Conservation (phyloP, 2,113 vertebrate genomes). For the Dinomys branickii region DNA sequence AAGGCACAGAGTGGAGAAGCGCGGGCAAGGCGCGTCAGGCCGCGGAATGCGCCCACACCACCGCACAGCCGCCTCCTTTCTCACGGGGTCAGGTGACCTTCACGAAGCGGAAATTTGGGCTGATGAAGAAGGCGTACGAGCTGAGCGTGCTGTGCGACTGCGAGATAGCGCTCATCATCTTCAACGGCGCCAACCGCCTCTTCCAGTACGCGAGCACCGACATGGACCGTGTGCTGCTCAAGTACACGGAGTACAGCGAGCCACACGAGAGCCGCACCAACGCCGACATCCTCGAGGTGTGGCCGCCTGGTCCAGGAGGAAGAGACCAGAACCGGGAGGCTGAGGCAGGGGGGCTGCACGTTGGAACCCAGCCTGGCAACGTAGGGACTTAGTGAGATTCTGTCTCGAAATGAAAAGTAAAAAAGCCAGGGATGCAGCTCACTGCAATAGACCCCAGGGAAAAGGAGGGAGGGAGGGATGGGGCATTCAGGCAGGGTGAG, state of each 20-base stretch:
- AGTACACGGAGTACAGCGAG: slow-evolving; percentile 98
- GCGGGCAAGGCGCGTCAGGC: neutral
- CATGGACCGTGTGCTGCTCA: slow-evolving; percentile 97
- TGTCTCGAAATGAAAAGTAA: neutral
- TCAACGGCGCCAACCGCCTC: slow-evolving; percentile 96
- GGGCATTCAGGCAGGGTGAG: neutral
- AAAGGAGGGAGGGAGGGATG: neutral
- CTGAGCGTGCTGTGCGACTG: slow-evolving; percentile 98
- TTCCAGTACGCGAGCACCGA: slow-evolving; percentile 99
- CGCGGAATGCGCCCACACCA: rapidly evolving
- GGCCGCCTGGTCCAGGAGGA: neutral
- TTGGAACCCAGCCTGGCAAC: neutral
- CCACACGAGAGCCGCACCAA: slow-evolving; percentile 98
- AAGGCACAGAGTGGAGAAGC: neutral
- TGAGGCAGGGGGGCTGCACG: neutral
- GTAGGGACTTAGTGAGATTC: neutral
- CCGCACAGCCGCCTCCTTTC: neutral
- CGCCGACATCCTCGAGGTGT: slow-evolving; percentile 88
- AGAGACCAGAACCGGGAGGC: neutral
- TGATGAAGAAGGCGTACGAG: slow-evolving; percentile 99
- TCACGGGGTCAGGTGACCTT: slow-evolving; percentile 92
- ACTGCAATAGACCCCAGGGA: neutral
- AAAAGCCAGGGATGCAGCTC: neutral
- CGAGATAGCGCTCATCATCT: slow-evolving; percentile 99
- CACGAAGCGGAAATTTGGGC: slow-evolving; percentile 96